These are phyloP conservation scores for Anabacerthia variegaticeps DNA, from an alignment of 2,797 vertebrate genomes.

Conservation along the genomic window DNA sequence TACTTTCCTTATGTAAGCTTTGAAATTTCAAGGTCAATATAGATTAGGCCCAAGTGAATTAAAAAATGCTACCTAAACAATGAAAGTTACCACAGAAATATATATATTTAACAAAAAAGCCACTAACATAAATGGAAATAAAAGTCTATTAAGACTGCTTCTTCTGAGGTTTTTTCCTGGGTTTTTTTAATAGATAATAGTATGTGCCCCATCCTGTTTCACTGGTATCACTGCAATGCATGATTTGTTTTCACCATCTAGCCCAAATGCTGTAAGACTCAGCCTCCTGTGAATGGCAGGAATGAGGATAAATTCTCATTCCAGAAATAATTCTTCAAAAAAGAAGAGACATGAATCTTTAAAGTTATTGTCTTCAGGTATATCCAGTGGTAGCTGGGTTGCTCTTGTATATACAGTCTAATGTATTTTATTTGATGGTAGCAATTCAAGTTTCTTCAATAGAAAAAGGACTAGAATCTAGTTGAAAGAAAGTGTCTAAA, in stretches of 20 bases:
- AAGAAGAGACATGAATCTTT: neutral
- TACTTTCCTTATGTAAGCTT: neutral
- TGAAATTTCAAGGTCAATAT: conserved; percentile 17
- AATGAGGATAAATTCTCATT: neutral
- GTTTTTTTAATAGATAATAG: neutral
- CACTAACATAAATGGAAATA: neutral
- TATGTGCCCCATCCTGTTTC: neutral
- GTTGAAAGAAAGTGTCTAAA: neutral
- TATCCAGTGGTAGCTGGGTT: neutral
- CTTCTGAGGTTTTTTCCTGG: neutral
- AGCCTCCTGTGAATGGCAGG: neutral
- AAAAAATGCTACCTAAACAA: neutral
- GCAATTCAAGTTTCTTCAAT: neutral
- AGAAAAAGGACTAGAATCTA: neutral
- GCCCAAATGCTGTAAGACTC: neutral
- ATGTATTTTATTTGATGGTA: neutral
- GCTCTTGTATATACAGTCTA: neutral
- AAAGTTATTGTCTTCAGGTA: neutral
- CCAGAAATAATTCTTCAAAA: neutral
- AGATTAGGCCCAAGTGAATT: neutral
- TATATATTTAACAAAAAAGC: neutral
- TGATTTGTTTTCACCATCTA: neutral
- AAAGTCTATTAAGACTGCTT: neutral
- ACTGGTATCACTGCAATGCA: neutral
- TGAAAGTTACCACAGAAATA: neutral